These are phyloP conservation scores for Drosophila bocqueti DNA, from an alignment of 1,140 invertebrate species.

Conservation along the genomic window DNA sequence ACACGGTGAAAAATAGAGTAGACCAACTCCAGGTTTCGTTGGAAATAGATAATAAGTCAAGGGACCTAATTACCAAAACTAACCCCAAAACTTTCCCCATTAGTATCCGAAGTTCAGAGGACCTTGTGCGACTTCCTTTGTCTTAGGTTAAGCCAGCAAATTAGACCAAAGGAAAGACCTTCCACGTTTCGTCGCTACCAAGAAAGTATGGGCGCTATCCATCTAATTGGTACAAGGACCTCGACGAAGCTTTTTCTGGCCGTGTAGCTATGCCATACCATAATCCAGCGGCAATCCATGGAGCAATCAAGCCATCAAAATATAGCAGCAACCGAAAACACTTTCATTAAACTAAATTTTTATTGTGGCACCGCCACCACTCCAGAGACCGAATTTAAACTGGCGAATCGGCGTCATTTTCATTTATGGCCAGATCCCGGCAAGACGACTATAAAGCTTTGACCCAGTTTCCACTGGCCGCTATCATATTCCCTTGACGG, in stretches of 20 bases:
- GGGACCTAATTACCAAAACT: too few relatives aligned
- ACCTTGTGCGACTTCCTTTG: too few relatives aligned
- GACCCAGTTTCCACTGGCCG: conserved; percentile 67
- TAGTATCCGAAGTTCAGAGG: too few relatives aligned
- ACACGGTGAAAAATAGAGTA: neutral
- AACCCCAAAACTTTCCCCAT: too few relatives aligned
- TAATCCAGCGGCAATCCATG: conserved; percentile 51
- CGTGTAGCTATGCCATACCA: conserved; percentile 44
- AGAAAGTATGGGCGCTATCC: too few relatives aligned
- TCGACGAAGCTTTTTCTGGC: neutral
- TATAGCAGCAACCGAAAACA: conserved; percentile 63
- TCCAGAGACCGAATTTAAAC: conserved; percentile 16
- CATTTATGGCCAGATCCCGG: conserved; percentile 65
- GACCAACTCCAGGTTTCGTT: too few relatives aligned
- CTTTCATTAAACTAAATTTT: conserved; percentile 82
- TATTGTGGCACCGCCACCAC: conserved; percentile 69
- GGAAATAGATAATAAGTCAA: neutral
- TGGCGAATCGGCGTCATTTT: conserved; percentile 52
- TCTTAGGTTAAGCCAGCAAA: too few relatives aligned
- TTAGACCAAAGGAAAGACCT: too few relatives aligned
- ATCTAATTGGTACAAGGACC: neutral
- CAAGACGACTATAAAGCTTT: conserved; percentile 69
- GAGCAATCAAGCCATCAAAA: conserved; percentile 79
- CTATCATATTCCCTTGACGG: conserved; percentile 34
- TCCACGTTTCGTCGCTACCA: too few relatives aligned